Evolutionary conservation across 1,140 invertebrate species (phyloP), one percentile per base, ranked within the genome.

Genomic region (Pseudachorutes palmiensis): DNA sequence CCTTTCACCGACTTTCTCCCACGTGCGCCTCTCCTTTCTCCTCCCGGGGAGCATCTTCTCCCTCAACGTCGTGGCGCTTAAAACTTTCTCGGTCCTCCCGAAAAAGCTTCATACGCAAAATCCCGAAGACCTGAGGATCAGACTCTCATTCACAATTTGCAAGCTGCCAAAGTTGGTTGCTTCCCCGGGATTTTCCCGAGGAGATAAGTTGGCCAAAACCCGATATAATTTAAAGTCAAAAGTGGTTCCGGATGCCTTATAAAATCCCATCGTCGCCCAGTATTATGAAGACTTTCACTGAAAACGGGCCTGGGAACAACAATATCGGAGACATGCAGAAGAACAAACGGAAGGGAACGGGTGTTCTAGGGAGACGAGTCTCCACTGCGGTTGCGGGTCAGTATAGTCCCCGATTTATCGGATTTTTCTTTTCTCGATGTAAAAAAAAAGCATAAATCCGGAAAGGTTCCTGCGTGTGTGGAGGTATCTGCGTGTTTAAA

Each of bases 371-470:
- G 24, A 59, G 66, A 22, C n/a, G 62, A 29, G 66, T 68, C 29
- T 63, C 66, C 3, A 41, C 61, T 68, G 66, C 66, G 26, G 61
- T 68, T 68, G 66, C 48, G 51, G 66, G 66, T 68, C 24, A 67
- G 65, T 62, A 24, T n/a, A n/a, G n/a, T n/a, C 9, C 19, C 36
- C 36, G 19, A 45, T 19, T 45, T 45, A 12, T 19, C 41, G 36
- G 14, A 28, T 26, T 62, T 2, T 30, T 14, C 28, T 28, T 65
- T 24, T 12, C 22, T 28, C 30, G 19, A 33, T 57, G n/a, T 65
- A 3, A 22, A 57, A 57, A 49, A 26, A 58, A 19, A 57, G 57
- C 9, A 45, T 12, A 45, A 45, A 19, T 45, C 9, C 19, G 9
- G 9, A 12, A 12, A 45, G 19, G 19, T 19, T 12, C 19, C 19